Percentiles rank a stretch among this genome's conserved stretches.
Conservation (phyloP, 2,113 vertebrate species). For the Baryphthengus martii region DNA sequence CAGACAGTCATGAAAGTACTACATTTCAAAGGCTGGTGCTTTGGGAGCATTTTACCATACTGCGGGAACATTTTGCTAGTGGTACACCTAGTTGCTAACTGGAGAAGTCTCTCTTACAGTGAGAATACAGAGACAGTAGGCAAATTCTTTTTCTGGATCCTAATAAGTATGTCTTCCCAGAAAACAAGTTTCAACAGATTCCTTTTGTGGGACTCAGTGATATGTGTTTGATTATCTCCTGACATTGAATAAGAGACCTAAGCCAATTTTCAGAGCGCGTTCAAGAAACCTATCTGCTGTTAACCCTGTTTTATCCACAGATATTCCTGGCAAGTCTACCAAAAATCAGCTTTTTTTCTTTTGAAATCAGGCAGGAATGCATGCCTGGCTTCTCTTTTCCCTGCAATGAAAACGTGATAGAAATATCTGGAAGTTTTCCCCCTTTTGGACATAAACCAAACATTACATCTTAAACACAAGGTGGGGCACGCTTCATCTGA, state of each 20-base stretch:
- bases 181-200: slow-evolving; percentile 37
- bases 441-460: background rate
- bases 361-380: background rate
- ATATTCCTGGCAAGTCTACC: background rate
- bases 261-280: background rate
- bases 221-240: slow-evolving; percentile 13
- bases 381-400: background rate
- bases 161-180: background rate
- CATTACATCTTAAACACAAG: background rate
- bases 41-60: background rate
- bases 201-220: background rate
- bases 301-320: slow-evolving; percentile 24
- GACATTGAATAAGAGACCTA: background rate
- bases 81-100: background rate
- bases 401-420: background rate
- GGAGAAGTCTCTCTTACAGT: background rate
- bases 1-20: slow-evolving; percentile 38
- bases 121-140: background rate
- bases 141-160: background rate
- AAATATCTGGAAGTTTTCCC: background rate
- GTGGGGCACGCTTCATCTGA: background rate
- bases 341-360: background rate
- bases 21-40: slow-evolving; percentile 34
- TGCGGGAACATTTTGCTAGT: background rate
- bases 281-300: background rate